Percentiles rank a stretch among this genome's conserved stretches.
phyloP scores from a whole-genome alignment of 2,113 vertebrate genomes.

The Colius striatus region DNA sequence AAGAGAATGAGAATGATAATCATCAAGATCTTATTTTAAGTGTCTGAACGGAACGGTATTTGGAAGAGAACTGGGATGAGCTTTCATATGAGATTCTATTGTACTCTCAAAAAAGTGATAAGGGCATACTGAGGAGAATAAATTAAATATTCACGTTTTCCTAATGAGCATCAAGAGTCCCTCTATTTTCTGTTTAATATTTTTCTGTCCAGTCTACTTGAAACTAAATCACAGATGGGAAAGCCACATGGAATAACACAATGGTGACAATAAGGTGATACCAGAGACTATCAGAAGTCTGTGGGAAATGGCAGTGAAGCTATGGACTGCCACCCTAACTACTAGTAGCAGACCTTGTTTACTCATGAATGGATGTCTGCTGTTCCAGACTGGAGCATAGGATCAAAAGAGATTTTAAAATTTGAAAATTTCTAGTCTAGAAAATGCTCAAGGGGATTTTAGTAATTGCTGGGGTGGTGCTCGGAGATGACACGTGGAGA shows the following conservation, averaged over 20 bases:
- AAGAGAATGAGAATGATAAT: not conserved
- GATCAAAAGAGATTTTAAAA: not conserved
- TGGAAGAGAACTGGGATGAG: not conserved
- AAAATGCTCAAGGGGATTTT: not conserved
- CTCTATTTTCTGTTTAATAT: constrained; percentile 17
- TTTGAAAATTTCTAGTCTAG: not conserved
- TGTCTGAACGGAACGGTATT: not conserved
- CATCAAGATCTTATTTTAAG: not conserved
- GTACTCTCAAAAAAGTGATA: not conserved
- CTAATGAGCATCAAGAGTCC: not conserved
- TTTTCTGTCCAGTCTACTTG: not conserved
- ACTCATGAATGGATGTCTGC: not conserved
- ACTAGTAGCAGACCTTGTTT: not conserved
- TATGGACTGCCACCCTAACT: not conserved
- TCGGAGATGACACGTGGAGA: not conserved
- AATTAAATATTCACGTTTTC: constrained; percentile 28
- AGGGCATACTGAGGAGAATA: not conserved
- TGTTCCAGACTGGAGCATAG: not conserved
- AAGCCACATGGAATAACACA: not conserved
- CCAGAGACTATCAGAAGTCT: not conserved
- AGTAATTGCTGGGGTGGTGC: not conserved
- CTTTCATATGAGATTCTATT: not conserved
- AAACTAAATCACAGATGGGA: constrained; percentile 16
- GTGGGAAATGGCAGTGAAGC: not conserved
- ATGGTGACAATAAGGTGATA: not conserved